A percentile compares a stretch with the other conserved stretches of the same genome.
Evolutionary conservation across 2,888 invertebrate species (phyloP).

Genomic region (Amphipoea lucens): DNA sequence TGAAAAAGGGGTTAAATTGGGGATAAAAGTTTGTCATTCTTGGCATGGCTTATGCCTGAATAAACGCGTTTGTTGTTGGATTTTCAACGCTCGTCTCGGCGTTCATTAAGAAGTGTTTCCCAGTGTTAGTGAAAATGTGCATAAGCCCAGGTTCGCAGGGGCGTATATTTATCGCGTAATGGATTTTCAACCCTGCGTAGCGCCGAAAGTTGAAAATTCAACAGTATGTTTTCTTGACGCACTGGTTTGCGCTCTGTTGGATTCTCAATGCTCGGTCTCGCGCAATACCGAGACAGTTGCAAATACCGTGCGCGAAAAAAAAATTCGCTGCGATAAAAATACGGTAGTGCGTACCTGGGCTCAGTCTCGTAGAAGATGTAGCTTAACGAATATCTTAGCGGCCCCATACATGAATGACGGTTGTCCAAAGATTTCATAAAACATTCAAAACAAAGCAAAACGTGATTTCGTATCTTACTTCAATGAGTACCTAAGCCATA

Average conservation of each 20-base stretch:
- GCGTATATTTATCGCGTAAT: background rate
- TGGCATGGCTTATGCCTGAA: background rate
- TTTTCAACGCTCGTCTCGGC: background rate
- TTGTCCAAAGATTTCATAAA: background rate
- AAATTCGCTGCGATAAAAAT: background rate
- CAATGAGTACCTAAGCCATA: constrained; percentile 6
- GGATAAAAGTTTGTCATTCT: background rate
- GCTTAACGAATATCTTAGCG: background rate
- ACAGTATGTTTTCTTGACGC: no score
- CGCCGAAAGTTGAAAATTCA: background rate
- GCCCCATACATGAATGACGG: background rate
- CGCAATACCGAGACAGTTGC: background rate
- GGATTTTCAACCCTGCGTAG: background rate
- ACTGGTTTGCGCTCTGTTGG: background rate
- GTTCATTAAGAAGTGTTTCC: background rate
- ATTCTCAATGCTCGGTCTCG: background rate
- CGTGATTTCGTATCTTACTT: background rate
- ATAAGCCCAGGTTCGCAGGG: background rate
- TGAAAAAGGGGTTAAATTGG: background rate
- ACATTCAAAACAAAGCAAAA: no score
- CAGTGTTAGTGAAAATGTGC: background rate
- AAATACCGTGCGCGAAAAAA: background rate
- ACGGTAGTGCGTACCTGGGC: no score
- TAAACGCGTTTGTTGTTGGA: background rate
- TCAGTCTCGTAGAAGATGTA: no score